Conservation (phyloP, 1,140 invertebrate genomes). For the Trichogramma pretiosum region DNA sequence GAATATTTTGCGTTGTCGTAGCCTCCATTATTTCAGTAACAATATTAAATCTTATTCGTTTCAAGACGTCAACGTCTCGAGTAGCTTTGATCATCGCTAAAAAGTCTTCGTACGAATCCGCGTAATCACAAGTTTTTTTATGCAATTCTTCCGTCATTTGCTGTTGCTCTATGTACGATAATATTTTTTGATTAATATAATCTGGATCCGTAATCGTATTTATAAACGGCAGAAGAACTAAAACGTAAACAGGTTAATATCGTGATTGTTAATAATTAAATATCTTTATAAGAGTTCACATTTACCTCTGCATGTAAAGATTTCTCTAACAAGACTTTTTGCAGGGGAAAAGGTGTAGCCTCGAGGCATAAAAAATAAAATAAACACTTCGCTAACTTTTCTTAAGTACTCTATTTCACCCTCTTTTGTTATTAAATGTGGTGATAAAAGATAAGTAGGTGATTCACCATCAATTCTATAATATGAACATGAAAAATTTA, state of each 20-base stretch:
- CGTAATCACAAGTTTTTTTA: slow-evolving; percentile 74
- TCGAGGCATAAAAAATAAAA: slow-evolving; percentile 70
- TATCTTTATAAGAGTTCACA: slow-evolving; percentile 11
- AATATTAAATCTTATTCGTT: slow-evolving; percentile 78
- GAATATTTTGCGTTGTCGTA: slow-evolving; percentile 81
- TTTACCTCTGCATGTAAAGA: slow-evolving; percentile 74
- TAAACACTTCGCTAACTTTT: slow-evolving; percentile 70
- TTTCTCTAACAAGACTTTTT: slow-evolving; percentile 71
- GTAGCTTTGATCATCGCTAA: slow-evolving; percentile 75
- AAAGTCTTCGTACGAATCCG: slow-evolving; percentile 83
- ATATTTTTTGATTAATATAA: slow-evolving; percentile 81
- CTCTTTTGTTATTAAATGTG: slow-evolving; percentile 63
- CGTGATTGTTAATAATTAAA: neutral
- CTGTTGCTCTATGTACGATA: slow-evolving; percentile 72
- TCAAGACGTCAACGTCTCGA: slow-evolving; percentile 71
- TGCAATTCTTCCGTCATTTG: slow-evolving; percentile 70
- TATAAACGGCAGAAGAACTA: slow-evolving; percentile 77
- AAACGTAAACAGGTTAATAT: slow-evolving; percentile 30
- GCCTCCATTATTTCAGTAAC: slow-evolving; percentile 90
- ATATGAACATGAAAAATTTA: slow-evolving; percentile 17
- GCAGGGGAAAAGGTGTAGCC: slow-evolving; percentile 69
- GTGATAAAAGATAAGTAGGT: slow-evolving; percentile 65
- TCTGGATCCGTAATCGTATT: slow-evolving; percentile 80
- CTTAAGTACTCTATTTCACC: slow-evolving; percentile 73
- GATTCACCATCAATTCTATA: slow-evolving; percentile 51